A percentile compares a stretch with the other conserved stretches of the same genome.
Evolutionary conservation across 2,888 invertebrate genomes (phyloP).

Genomic region (Theretra japonica): DNA sequence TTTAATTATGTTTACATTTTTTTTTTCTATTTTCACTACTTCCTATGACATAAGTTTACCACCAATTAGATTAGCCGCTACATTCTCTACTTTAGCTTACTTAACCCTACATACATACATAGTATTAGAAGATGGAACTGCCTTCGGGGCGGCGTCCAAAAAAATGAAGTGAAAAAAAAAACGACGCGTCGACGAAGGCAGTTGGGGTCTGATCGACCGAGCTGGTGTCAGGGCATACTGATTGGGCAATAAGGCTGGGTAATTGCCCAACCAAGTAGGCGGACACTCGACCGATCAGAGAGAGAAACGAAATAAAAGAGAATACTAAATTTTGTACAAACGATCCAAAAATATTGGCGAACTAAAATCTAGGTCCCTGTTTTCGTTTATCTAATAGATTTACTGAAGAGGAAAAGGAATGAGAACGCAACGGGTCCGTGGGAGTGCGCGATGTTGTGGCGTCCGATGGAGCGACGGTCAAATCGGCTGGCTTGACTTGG

Average conservation of each 20-base stretch:
- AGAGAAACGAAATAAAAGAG: conserved; percentile 50
- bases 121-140: conserved; percentile 67
- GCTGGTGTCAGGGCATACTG: conserved; percentile 79
- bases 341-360: conserved; percentile 79
- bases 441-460: conserved; percentile 67
- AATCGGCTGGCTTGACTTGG: conserved; percentile 73
- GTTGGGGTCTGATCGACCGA: conserved; percentile 70
- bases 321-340: conserved; percentile 68
- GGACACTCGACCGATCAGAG: conserved; percentile 79
- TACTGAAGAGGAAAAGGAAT: conserved; percentile 47
- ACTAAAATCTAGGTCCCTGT: conserved; percentile 81
- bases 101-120: conserved; percentile 85
- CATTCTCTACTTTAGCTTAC: conserved; percentile 76
- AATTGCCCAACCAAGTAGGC: conserved; percentile 88
- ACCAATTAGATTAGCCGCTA: conserved; percentile 77
- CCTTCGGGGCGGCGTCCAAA: conserved; percentile 56
- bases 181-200: conserved; percentile 65
- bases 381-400: conserved; percentile 56
- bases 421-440: conserved; percentile 75
- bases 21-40: conserved; percentile 77
- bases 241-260: conserved; percentile 91
- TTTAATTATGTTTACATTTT: conserved; percentile 72
- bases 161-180: conserved; percentile 56
- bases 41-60: conserved; percentile 84
- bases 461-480: conserved; percentile 75